These are phyloP conservation scores for Agapornis roseicollis DNA, from an alignment of 2,113 vertebrate species.

Conservation along the genomic window DNA sequence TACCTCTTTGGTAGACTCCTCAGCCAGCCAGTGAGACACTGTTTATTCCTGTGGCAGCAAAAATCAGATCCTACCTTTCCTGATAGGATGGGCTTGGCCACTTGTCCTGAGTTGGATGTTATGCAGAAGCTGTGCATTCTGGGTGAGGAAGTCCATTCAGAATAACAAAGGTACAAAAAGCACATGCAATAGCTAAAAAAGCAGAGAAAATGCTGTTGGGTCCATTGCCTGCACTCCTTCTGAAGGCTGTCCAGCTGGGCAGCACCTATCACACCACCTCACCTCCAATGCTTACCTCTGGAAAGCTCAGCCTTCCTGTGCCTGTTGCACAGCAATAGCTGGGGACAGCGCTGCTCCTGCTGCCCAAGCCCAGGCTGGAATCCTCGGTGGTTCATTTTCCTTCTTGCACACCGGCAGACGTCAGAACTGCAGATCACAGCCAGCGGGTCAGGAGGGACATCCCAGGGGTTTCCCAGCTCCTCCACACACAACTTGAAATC, in stretches of 20 bases:
- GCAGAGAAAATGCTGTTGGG: background rate
- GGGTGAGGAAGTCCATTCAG: background rate
- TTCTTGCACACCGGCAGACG: background rate
- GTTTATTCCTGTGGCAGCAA: background rate
- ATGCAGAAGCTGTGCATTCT: background rate
- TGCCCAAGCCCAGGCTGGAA: background rate
- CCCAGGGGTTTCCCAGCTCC: background rate
- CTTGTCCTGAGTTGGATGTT: background rate
- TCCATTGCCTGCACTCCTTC: background rate
- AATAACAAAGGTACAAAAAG: background rate
- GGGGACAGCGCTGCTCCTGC: fast-evolving
- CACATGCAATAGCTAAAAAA: background rate
- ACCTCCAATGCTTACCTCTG: background rate
- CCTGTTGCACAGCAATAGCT: background rate
- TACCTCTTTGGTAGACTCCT: background rate
- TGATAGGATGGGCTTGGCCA: background rate
- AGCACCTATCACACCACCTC: background rate
- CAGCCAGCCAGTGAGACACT: background rate
- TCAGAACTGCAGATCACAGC: background rate
- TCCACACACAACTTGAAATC: background rate
- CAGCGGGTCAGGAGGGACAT: background rate
- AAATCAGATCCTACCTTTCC: background rate
- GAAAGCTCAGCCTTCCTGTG: background rate
- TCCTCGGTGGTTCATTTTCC: background rate
- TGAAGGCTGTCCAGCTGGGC: background rate